These are phyloP conservation scores for Rallus crepitans DNA, from an alignment of 2,797 vertebrate species.

Conservation along the genomic window DNA sequence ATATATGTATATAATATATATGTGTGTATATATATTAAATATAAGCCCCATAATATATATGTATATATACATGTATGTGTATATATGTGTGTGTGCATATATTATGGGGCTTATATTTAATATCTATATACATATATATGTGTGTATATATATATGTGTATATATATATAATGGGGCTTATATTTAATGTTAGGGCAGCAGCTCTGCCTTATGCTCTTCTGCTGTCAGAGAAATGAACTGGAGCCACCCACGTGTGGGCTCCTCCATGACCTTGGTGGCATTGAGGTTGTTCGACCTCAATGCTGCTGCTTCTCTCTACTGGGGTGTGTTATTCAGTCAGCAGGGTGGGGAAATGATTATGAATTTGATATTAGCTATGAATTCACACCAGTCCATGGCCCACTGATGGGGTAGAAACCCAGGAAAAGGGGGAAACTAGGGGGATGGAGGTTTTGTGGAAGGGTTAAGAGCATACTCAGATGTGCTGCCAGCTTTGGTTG, in stretches of 20 bases:
- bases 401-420: not conserved
- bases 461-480: not conserved
- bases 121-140: too few species aligned
- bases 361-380: not conserved
- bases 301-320: not conserved
- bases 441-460: not conserved
- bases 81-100: too few species aligned
- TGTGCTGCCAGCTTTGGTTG: not conserved
- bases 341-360: not conserved
- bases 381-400: not conserved
- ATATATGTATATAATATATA: too few species aligned
- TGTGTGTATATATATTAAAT: too few species aligned
- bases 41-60: too few species aligned
- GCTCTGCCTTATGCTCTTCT: not conserved
- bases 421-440: not conserved
- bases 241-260: fast-evolving
- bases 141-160: too few species aligned
- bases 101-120: too few species aligned
- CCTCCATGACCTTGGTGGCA: not conserved
- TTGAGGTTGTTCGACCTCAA: not conserved
- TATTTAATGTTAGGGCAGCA: not conserved
- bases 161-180: not conserved
- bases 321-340: fast-evolving
- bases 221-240: not conserved
- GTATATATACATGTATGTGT: too few species aligned